phyloP scores from a whole-genome alignment of 2,113 vertebrate genomes.

The Ardeotis arabs region DNA sequence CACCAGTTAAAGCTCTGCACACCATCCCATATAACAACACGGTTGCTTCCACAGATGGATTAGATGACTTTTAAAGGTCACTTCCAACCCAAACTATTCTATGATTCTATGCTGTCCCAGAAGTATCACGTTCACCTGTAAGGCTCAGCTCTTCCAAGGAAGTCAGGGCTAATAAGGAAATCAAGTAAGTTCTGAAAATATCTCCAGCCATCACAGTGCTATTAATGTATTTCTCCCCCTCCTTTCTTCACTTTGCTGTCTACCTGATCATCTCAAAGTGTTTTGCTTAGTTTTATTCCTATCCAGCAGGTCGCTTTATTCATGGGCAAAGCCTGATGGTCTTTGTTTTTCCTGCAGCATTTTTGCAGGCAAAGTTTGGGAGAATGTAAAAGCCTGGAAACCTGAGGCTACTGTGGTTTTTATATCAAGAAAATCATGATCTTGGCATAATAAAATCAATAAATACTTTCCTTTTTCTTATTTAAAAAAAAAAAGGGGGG shows the following conservation, averaged over 20 bases:
- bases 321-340: background rate
- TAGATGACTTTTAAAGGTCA: too few species aligned
- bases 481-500: background rate
- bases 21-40: rapidly evolving
- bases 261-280: background rate
- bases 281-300: background rate
- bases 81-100: too few species aligned
- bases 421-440: background rate
- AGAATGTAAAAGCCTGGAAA: background rate
- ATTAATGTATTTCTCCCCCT: background rate
- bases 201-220: background rate
- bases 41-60: background rate
- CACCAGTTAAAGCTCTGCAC: background rate
- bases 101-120: background rate
- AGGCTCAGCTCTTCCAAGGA: background rate
- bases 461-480: background rate
- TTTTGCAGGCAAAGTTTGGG: background rate
- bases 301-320: background rate
- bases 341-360: background rate
- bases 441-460: background rate
- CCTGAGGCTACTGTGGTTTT: background rate
- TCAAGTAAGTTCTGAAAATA: background rate
- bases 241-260: background rate
- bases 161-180: background rate
- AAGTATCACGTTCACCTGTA: background rate